Percentiles rank a stretch among this genome's conserved stretches.
phyloP scores from a whole-genome alignment of 1,140 invertebrate species.

The Plutomurus gul region DNA sequence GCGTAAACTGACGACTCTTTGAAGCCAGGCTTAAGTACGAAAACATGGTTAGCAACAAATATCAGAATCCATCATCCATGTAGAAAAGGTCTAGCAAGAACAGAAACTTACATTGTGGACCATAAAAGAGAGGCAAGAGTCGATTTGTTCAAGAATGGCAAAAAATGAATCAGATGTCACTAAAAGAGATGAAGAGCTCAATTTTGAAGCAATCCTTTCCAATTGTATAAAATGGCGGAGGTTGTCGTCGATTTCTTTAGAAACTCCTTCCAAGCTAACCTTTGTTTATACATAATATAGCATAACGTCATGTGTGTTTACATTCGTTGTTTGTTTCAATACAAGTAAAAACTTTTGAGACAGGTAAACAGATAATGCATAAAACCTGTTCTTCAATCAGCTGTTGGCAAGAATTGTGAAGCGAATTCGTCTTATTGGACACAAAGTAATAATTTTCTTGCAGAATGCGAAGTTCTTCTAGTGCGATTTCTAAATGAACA shows the following conservation, averaged over 20 bases:
- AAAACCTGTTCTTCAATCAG: slow-evolving; percentile 78
- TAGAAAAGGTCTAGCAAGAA: too few species aligned
- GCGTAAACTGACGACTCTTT: slow-evolving; percentile 74
- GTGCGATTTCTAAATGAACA: slow-evolving; percentile 70
- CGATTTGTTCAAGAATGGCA: slow-evolving; percentile 78
- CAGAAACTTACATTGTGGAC: slow-evolving; percentile 71
- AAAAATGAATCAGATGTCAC: slow-evolving; percentile 83
- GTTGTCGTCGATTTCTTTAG: slow-evolving; percentile 77
- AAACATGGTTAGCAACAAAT: too few species aligned
- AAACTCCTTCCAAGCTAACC: slow-evolving; percentile 75
- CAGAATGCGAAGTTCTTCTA: slow-evolving; percentile 72
- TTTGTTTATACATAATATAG: slow-evolving; percentile 55
- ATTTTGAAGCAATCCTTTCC: slow-evolving; percentile 75
- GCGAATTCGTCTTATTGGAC: slow-evolving; percentile 84
- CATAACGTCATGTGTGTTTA: background rate
- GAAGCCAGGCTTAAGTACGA: slow-evolving; percentile 64
- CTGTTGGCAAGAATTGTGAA: slow-evolving; percentile 88
- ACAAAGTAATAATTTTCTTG: slow-evolving; percentile 80
- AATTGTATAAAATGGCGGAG: slow-evolving; percentile 85
- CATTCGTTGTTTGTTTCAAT: slow-evolving; percentile 26
- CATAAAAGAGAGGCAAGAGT: slow-evolving; percentile 85
- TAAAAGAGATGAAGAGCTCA: slow-evolving; percentile 76
- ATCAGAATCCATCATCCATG: too few species aligned
- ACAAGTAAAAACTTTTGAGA: background rate
- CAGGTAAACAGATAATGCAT: background rate